Conservation (phyloP, 2,888 invertebrate species). For the Eulithis testata region DNA sequence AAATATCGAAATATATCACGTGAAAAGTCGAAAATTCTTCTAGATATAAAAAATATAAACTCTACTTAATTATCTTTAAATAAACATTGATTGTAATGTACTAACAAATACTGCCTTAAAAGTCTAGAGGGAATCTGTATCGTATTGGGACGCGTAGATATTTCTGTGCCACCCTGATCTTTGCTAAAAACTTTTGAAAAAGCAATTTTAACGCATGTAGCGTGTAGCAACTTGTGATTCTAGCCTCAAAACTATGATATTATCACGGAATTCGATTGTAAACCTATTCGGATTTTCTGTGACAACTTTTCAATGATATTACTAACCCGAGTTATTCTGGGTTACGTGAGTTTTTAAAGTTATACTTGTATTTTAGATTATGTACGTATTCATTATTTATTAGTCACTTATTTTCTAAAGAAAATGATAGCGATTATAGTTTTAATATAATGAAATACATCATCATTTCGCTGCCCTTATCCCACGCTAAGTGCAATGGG, state of each 20-base stretch:
- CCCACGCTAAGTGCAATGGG: no score
- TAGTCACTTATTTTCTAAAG: no score
- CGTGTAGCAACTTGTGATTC: slow-evolving; percentile 23
- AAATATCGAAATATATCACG: no score
- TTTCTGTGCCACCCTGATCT: slow-evolving; percentile 10
- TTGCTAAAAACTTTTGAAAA: slow-evolving; percentile 13
- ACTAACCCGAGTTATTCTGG: no score
- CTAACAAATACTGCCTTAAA: slow-evolving; percentile 9
- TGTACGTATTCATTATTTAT: no score
- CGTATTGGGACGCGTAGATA: not conserved
- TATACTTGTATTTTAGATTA: no score
- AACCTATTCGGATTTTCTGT: not conserved
- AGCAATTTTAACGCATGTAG: slow-evolving; percentile 14
- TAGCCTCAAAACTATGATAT: slow-evolving; percentile 19
- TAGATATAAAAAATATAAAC: no score
- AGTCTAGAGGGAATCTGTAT: not conserved
- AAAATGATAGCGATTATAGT: no score
- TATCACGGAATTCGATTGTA: not conserved
- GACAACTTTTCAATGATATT: not conserved
- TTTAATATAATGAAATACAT: no score
- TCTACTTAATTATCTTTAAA: not conserved
- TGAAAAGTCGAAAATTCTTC: no score
- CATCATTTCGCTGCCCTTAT: no score
- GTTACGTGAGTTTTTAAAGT: no score
- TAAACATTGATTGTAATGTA: not conserved